These are phyloP conservation scores for Fistularia commersonii DNA, from an alignment of 2,797 vertebrate species.

Conservation along the genomic window DNA sequence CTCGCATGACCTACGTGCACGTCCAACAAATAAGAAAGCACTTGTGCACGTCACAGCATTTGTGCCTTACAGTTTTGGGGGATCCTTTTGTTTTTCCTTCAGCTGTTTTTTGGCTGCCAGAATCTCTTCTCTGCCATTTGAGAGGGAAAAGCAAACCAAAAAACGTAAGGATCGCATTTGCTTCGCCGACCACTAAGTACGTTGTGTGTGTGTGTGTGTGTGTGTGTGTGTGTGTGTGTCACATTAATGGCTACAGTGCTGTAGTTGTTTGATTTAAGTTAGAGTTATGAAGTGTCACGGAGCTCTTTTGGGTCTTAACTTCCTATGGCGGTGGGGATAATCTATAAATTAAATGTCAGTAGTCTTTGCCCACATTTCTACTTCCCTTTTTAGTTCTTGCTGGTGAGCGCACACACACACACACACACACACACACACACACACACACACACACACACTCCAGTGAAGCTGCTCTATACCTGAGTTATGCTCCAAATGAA, in stretches of 20 bases:
- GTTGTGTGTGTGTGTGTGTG: slow-evolving; percentile 18
- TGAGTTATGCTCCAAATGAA: slow-evolving; percentile 70
- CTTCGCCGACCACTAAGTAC: slow-evolving; percentile 48
- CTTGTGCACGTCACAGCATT: too few species aligned
- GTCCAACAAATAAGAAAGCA: too few species aligned
- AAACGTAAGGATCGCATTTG: slow-evolving; percentile 65
- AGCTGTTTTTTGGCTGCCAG: slow-evolving; percentile 29
- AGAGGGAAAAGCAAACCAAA: slow-evolving; percentile 20
- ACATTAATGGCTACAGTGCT: slow-evolving; percentile 63
- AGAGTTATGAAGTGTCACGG: slow-evolving; percentile 72
- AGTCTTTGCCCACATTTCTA: slow-evolving; percentile 49
- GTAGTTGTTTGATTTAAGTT: slow-evolving; percentile 68
- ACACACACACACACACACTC: slow-evolving; percentile 12
- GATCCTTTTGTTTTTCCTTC: slow-evolving; percentile 26
- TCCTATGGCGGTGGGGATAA: slow-evolving; percentile 74
- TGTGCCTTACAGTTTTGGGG: neutral
- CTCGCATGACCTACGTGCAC: too few species aligned
- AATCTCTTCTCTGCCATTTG: slow-evolving; percentile 39
- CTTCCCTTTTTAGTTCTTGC: slow-evolving; percentile 24
- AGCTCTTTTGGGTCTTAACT: slow-evolving; percentile 59
- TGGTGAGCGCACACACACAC: neutral
- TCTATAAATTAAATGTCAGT: slow-evolving; percentile 58
- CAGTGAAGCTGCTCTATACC: slow-evolving; percentile 49
- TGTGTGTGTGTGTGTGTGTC: slow-evolving; percentile 15
- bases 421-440: slow-evolving; percentile 1